Percentiles rank a stretch among this genome's conserved stretches.
phyloP scores from a whole-genome alignment of 2,888 invertebrate species.

The Pterobdella sp. region DNA sequence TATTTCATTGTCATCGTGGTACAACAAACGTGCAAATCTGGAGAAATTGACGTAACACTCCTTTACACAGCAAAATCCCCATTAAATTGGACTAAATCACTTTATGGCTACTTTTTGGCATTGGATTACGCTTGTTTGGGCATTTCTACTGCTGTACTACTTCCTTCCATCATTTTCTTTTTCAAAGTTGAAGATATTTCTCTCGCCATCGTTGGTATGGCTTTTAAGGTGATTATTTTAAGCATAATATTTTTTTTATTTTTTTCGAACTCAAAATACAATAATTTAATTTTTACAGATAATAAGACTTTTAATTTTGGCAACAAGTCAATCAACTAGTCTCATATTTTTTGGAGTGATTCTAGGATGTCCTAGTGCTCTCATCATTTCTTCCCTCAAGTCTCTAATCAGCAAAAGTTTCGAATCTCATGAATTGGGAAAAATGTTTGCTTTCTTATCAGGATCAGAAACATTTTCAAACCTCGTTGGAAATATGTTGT shows the following conservation, averaged over 20 bases:
- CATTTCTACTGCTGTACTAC: conserved; percentile 44
- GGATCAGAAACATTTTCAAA: conserved; percentile 47
- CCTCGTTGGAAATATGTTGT: conserved; percentile 44
- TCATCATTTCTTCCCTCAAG: conserved; percentile 45
- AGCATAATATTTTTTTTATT: background rate
- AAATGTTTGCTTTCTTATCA: conserved; percentile 47
- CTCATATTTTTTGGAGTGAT: conserved; percentile 46
- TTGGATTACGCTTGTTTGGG: conserved; percentile 49
- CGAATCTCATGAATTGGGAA: conserved; percentile 46
- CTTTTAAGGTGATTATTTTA: conserved; percentile 40
- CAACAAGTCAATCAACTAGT: conserved; percentile 42
- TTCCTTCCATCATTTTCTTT: conserved; percentile 45
- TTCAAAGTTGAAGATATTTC: conserved; percentile 40
- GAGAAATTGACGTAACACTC: conserved; percentile 48
- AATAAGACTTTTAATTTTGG: conserved; percentile 41
- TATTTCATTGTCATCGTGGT: conserved; percentile 42
- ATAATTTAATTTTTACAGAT: conserved; percentile 30
- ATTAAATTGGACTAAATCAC: conserved; percentile 44
- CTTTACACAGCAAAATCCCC: conserved; percentile 46
- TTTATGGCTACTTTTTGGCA: conserved; percentile 48
- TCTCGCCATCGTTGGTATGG: conserved; percentile 44
- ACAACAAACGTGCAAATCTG: conserved; percentile 45
- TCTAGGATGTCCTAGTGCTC: conserved; percentile 45
- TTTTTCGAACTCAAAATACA: background rate
- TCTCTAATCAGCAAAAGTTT: conserved; percentile 48